Evolutionary conservation across 1,140 invertebrate species (phyloP).

Genomic region (Philotrypesis tridentata): DNA sequence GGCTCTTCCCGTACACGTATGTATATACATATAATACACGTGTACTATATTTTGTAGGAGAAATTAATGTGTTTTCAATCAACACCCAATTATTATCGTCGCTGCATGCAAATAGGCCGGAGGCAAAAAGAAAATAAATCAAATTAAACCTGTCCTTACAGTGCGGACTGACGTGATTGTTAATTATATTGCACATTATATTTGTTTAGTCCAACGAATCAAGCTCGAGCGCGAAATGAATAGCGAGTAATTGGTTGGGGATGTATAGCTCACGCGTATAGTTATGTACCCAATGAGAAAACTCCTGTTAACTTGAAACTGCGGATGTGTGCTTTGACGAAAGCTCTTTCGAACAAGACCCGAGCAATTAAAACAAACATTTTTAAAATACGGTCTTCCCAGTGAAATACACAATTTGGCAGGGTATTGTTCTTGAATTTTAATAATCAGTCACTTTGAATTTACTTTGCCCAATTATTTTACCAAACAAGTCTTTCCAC

Average conservation of each 20-base stretch:
- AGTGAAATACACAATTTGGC: no score
- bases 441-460: no score
- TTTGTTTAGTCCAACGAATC: background rate
- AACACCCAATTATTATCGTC: background rate
- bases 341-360: no score
- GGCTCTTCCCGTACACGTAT: background rate
- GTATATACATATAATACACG: background rate
- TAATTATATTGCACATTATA: background rate
- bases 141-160: slow-evolving; percentile 20
- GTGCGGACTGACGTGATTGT: background rate
- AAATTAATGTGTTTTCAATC: slow-evolving; percentile 20
- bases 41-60: no score
- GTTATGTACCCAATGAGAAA: background rate
- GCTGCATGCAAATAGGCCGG: background rate
- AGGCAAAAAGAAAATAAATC: background rate
- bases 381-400: no score
- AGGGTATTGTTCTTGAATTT: no score
- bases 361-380: no score
- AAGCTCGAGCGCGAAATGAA: background rate
- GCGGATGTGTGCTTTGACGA: no score
- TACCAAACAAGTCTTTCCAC: no score
- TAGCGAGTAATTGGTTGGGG: background rate
- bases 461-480: no score
- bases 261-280: no score
- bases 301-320: no score